These are phyloP conservation scores for Frankliniella intonsa DNA, from an alignment of 2,888 invertebrate genomes.

Conservation along the genomic window DNA sequence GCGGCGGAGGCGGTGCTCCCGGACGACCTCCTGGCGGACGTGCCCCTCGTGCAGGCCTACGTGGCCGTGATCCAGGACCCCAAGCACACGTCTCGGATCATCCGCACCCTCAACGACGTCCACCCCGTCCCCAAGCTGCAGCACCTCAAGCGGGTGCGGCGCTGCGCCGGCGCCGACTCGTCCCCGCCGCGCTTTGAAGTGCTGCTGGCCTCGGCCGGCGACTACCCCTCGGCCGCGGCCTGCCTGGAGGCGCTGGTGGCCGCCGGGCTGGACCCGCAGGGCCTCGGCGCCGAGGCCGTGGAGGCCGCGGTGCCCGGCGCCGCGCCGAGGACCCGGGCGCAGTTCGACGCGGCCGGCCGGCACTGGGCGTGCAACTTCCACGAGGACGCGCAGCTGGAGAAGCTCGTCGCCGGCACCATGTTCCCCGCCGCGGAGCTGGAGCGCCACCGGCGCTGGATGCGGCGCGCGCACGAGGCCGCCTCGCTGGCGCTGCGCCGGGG, in stretches of 20 bases:
- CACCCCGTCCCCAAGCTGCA: slow-evolving; percentile 58
- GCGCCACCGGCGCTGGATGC: slow-evolving; percentile 57
- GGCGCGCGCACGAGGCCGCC: slow-evolving; percentile 54
- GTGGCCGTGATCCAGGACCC: slow-evolving; percentile 57
- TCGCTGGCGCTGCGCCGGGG: slow-evolving; percentile 35
- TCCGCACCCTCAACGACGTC: slow-evolving; percentile 55
- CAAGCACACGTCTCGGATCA: slow-evolving; percentile 59
- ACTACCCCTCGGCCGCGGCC: slow-evolving; percentile 35
- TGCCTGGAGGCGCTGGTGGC: slow-evolving; percentile 43
- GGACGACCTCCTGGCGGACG: slow-evolving; percentile 54
- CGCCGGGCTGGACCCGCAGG: slow-evolving; percentile 50
- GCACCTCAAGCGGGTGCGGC: slow-evolving; percentile 69
- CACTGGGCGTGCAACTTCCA: slow-evolving; percentile 84
- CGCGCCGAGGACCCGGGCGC: slow-evolving; percentile 62
- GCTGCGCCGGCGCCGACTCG: slow-evolving; percentile 47
- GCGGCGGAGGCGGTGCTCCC: slow-evolving; percentile 43
- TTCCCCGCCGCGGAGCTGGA: slow-evolving; percentile 55
- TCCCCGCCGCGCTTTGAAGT: slow-evolving; percentile 51
- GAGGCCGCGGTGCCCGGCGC: slow-evolving; percentile 55
- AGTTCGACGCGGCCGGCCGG: slow-evolving; percentile 57
- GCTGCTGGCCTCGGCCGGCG: slow-evolving; percentile 50
- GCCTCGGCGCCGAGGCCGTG: slow-evolving; percentile 53
- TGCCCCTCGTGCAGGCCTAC: slow-evolving; percentile 55
- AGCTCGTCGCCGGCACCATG: slow-evolving; percentile 56
- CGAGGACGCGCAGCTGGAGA: slow-evolving; percentile 69